A percentile compares a stretch with the other conserved stretches of the same genome.
Evolutionary conservation across 2,113 vertebrate species (phyloP).

Genomic region (Erpornis zantholeuca): DNA sequence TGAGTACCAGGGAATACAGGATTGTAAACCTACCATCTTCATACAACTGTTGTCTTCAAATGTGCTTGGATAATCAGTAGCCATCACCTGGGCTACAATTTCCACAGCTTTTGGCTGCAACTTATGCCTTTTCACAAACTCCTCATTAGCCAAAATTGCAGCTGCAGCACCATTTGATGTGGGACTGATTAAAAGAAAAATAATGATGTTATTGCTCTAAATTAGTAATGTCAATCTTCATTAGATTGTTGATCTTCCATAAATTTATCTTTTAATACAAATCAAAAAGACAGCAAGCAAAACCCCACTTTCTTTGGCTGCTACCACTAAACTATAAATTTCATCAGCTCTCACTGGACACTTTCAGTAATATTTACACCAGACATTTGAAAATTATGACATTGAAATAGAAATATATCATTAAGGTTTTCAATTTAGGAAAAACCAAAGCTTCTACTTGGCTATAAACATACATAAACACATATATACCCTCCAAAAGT

Average conservation of each 20-base stretch:
- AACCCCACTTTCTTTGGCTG: background rate
- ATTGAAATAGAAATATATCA: background rate
- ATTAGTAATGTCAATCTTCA: background rate
- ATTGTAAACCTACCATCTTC: conserved; percentile 78
- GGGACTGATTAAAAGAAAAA: conserved; percentile 76
- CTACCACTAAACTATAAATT: background rate
- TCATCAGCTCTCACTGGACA: background rate
- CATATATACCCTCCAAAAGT: background rate
- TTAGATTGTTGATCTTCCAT: background rate
- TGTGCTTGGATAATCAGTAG: conserved; percentile 84
- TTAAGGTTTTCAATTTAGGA: background rate
- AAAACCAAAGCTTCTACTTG: background rate
- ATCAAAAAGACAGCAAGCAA: background rate
- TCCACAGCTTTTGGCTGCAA: conserved; percentile 89
- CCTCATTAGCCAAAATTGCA: conserved; percentile 86
- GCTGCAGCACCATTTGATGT: conserved; percentile 94
- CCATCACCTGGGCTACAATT: conserved; percentile 95
- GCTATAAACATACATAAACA: background rate
- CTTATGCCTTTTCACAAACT: conserved; percentile 78
- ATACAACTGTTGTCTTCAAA: conserved; percentile 89
- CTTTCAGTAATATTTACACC: background rate
- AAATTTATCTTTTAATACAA: background rate
- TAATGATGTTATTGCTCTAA: background rate
- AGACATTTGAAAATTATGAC: background rate
- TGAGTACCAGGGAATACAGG: background rate